Evolutionary conservation across 2,888 invertebrate species (phyloP).

Genomic region (Epicampocera succincta): DNA sequence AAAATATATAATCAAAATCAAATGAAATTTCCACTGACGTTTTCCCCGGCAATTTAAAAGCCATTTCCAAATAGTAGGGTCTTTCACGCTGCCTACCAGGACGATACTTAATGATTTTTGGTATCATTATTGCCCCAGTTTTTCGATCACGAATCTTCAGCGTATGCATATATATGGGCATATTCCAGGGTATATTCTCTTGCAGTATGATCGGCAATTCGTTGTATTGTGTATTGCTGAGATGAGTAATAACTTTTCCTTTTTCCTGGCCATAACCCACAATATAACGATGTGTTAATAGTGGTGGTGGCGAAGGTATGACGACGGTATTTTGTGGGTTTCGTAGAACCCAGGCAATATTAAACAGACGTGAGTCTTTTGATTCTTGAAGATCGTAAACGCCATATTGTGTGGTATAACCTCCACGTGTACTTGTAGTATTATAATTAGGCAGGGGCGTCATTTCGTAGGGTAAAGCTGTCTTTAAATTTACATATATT

Average conservation of each 20-base stretch:
- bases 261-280: conserved; percentile 95
- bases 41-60: conserved; percentile 89
- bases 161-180: conserved; percentile 94
- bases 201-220: conserved; percentile 90
- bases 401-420: conserved; percentile 86
- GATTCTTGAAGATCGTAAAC: conserved; percentile 85
- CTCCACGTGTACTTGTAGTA: conserved; percentile 86
- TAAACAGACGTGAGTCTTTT: conserved; percentile 84
- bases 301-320: conserved; percentile 85
- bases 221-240: conserved; percentile 91
- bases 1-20: conserved; percentile 96
- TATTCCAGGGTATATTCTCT: conserved; percentile 95
- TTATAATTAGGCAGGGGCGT: conserved; percentile 85
- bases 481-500: conserved; percentile 86
- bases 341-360: conserved; percentile 84
- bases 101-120: conserved; percentile 84
- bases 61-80: conserved; percentile 94
- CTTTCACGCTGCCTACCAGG: conserved; percentile 92
- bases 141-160: conserved; percentile 81
- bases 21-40: conserved; percentile 91
- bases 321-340: conserved; percentile 77
- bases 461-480: conserved; percentile 87
- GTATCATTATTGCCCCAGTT: conserved; percentile 78
- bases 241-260: conserved; percentile 93
- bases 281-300: conserved; percentile 91